phyloP scores from a whole-genome alignment of 2,888 invertebrate genomes.

The Drosophila longiperda region DNA sequence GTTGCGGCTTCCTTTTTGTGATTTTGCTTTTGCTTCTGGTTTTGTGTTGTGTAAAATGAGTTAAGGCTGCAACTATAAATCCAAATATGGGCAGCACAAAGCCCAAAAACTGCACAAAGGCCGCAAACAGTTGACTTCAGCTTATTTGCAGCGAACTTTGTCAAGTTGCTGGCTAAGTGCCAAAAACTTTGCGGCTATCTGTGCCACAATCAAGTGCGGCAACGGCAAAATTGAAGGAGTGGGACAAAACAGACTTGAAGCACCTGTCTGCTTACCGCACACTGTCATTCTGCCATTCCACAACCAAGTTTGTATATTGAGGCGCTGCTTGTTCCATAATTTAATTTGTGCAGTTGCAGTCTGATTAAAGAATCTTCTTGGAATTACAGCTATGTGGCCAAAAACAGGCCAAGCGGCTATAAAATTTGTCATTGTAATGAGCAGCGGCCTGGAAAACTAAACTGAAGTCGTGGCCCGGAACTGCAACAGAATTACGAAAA shows the following conservation, averaged over 20 bases:
- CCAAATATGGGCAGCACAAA: conserved; percentile 29
- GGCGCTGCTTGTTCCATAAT: conserved; percentile 36
- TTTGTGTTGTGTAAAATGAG: conserved; percentile 34
- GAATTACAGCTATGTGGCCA: conserved; percentile 5
- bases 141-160: conserved; percentile 63
- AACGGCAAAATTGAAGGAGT: background rate
- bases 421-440: conserved; percentile 68
- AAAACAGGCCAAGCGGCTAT: conserved; percentile 7
- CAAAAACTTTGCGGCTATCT: conserved; percentile 60
- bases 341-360: conserved; percentile 51
- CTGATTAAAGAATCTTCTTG: conserved; percentile 32
- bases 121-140: conserved; percentile 50
- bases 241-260: conserved; percentile 11
- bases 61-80: conserved; percentile 48
- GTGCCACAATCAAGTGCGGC: conserved; percentile 47
- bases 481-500: conserved; percentile 66
- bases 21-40: conserved; percentile 10
- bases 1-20: background rate
- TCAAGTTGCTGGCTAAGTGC: conserved; percentile 61
- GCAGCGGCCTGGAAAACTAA: conserved; percentile 61
- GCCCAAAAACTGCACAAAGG: conserved; percentile 44
- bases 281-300: conserved; percentile 1
- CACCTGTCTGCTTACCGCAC: conserved; percentile 3
- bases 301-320: conserved; percentile 20
- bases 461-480: conserved; percentile 67